Percentiles rank a stretch among this genome's conserved stretches.
Conservation (phyloP, 1,140 invertebrate species). For the Dendroctonus ponderosae region DNA sequence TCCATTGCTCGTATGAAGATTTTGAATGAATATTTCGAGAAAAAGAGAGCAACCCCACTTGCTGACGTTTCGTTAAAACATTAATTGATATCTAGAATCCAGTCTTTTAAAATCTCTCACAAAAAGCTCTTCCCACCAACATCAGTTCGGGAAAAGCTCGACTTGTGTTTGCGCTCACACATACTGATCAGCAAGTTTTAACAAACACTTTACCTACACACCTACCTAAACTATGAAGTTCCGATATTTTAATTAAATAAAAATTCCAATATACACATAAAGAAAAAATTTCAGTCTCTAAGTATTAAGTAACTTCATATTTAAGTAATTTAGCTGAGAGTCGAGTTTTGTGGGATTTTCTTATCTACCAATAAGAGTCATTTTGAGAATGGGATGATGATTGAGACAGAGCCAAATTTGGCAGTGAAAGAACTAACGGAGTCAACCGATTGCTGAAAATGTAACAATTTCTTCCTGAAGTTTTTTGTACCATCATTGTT, state of each 20-base stretch:
- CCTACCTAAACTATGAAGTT: constrained; percentile 27
- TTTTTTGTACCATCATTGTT: constrained; percentile 46
- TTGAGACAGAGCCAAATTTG: constrained; percentile 49
- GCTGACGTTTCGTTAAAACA: too few species aligned
- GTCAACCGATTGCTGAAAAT: constrained; percentile 42
- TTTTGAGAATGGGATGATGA: constrained; percentile 36
- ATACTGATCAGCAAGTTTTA: too few species aligned
- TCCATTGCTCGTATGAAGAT: not conserved
- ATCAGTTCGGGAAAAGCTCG: too few species aligned
- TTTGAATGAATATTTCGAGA: constrained; percentile 12
- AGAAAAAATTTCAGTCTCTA: constrained; percentile 33
- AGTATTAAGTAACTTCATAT: constrained; percentile 33
- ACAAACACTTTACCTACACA: not conserved
- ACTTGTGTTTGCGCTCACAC: too few species aligned
- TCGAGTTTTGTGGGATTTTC: constrained; percentile 22
- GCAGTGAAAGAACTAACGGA: constrained; percentile 45
- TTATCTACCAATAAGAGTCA: constrained; percentile 24
- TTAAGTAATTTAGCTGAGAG: constrained; percentile 15
- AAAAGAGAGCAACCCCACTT: constrained; percentile 13
- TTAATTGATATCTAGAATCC: constrained; percentile 2
- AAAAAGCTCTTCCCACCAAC: too few species aligned
- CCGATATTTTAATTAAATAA: constrained; percentile 10
- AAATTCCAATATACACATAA: constrained; percentile 20
- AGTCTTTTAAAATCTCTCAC: constrained; percentile 32
- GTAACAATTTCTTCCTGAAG: constrained; percentile 44